These are phyloP conservation scores for Brachionus koreanus DNA, from an alignment of 1,140 invertebrate species.

Conservation along the genomic window DNA sequence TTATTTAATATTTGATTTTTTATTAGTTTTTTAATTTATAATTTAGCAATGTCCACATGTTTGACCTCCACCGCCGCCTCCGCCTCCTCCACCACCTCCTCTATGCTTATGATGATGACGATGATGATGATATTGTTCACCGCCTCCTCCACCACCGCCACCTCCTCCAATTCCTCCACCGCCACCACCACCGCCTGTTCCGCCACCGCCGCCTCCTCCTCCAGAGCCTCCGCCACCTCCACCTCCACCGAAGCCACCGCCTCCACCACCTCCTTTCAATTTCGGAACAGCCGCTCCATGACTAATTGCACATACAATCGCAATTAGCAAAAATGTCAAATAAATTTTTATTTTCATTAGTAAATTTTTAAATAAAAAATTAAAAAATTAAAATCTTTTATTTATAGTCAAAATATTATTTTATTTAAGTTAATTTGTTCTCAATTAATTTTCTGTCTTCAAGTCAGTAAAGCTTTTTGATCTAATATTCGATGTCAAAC, in stretches of 20 bases:
- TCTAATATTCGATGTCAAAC: not conserved
- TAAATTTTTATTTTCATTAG: slow-evolving; percentile 1
- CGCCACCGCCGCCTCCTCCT: not conserved
- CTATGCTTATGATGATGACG: not conserved
- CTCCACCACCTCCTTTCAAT: not conserved
- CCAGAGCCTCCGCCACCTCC: not conserved
- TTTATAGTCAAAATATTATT: not conserved
- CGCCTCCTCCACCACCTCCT: not conserved
- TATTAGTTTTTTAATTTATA: too few species aligned
- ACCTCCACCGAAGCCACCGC: not conserved
- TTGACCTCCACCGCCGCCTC: not conserved
- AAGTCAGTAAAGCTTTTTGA: not conserved
- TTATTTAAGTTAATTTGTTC: not conserved
- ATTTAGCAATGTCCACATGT: not conserved
- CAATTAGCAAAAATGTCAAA: slow-evolving; percentile 11
- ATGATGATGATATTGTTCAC: not conserved
- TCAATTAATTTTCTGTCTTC: not conserved
- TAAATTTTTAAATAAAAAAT: not conserved
- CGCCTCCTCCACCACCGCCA: not conserved
- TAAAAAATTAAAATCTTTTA: not conserved
- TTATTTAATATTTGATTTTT: too few species aligned
- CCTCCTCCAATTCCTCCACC: not conserved
- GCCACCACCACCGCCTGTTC: not conserved
- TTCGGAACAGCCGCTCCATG: not conserved
- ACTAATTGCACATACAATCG: not conserved